Conservation (phyloP, 2,888 invertebrate species). For the Liodrosophila aerea region DNA sequence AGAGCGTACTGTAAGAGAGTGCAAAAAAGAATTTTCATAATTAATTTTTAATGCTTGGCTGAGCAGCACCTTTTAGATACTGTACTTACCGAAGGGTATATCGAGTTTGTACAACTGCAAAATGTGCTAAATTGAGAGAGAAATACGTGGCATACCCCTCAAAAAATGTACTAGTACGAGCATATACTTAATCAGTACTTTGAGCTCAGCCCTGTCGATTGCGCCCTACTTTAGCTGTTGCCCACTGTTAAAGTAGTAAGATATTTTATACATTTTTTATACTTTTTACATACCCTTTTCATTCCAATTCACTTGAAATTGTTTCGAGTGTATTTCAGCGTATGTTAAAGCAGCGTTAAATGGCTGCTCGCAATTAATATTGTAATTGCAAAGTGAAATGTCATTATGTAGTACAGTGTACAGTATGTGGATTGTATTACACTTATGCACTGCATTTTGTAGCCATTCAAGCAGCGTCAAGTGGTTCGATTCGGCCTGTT, state of each 20-base stretch:
- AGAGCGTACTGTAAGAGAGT: background rate
- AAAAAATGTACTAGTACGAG: too few relatives aligned
- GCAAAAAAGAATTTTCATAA: conserved; percentile 55
- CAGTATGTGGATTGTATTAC: too few relatives aligned
- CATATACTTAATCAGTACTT: too few relatives aligned
- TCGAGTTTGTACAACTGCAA: too few relatives aligned
- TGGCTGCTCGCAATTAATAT: conserved; percentile 70
- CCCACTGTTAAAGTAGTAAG: too few relatives aligned
- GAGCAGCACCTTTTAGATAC: conserved; percentile 42
- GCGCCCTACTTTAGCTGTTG: too few relatives aligned
- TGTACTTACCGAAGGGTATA: too few relatives aligned
- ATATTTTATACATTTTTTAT: conserved; percentile 54
- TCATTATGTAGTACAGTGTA: conserved; percentile 48
- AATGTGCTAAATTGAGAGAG: too few relatives aligned
- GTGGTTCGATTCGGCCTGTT: conserved; percentile 42
- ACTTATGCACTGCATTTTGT: conserved; percentile 65
- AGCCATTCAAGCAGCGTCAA: conserved; percentile 74
- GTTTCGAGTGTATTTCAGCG: conserved; percentile 65
- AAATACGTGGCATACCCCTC: too few relatives aligned
- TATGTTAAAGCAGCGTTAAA: conserved; percentile 69
- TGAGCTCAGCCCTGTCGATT: too few relatives aligned
- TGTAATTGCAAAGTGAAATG: conserved; percentile 74
- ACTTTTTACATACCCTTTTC: conserved; percentile 2
- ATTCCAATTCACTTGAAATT: conserved; percentile 58
- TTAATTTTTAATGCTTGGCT: conserved; percentile 75